Conservation (phyloP, 2,797 vertebrate genomes). For the Rhynchotus rufescens region DNA sequence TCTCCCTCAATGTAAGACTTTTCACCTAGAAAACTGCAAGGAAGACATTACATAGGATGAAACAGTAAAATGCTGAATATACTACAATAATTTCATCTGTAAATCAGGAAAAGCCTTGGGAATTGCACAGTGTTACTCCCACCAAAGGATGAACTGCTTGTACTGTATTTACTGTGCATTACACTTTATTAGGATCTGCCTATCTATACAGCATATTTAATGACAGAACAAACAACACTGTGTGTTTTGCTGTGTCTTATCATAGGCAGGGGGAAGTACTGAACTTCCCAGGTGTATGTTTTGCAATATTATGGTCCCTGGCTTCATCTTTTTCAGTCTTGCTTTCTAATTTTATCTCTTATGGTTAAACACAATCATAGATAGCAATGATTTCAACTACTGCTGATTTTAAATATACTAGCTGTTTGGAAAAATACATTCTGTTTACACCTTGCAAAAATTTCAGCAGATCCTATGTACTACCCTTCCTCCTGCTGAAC, state of each 20-base stretch:
- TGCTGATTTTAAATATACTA: background rate
- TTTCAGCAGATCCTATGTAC: background rate
- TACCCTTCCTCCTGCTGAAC: background rate
- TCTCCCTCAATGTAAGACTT: conserved; percentile 26
- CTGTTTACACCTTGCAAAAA: background rate
- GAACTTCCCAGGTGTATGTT: background rate
- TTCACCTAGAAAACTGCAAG: conserved; percentile 49
- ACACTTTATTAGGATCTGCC: background rate
- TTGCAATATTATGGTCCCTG: background rate
- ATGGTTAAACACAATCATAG: background rate
- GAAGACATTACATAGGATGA: background rate
- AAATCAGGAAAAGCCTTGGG: background rate
- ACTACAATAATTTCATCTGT: background rate
- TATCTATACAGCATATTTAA: background rate
- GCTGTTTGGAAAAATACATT: background rate
- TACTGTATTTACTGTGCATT: background rate
- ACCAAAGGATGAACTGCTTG: background rate
- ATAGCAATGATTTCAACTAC: background rate
- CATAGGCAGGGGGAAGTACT: background rate
- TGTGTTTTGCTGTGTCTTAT: no score
- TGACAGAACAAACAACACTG: background rate
- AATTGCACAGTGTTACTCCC: background rate
- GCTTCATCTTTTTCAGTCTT: background rate
- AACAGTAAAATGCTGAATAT: background rate
- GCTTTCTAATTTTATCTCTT: background rate